These are phyloP conservation scores for Leguminivora glycinivorella DNA, from an alignment of 1,140 invertebrate species.

Conservation along the genomic window DNA sequence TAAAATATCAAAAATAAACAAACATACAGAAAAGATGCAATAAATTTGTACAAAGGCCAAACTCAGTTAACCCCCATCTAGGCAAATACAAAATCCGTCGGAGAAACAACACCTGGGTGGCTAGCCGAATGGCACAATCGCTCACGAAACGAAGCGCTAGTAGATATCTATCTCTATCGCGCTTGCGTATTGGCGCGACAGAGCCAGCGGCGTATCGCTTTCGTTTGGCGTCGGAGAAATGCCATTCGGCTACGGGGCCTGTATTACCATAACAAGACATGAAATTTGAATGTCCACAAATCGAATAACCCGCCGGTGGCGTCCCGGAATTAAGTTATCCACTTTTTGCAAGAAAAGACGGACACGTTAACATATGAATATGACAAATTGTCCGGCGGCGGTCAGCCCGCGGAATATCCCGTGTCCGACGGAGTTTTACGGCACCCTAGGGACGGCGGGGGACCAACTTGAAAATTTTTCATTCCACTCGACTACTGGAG, in stretches of 20 bases:
- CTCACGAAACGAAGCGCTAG: too few relatives aligned
- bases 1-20: too few relatives aligned
- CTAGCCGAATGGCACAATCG: too few relatives aligned
- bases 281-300: constrained; percentile 77
- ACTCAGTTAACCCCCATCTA: constrained; percentile 33
- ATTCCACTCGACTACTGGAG: constrained; percentile 63
- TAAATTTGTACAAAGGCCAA: constrained; percentile 5
- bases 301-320: constrained; percentile 62
- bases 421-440: constrained; percentile 68
- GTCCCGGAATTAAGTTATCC: constrained; percentile 72
- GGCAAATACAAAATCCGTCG: constrained; percentile 48
- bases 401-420: constrained; percentile 58
- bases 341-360: constrained; percentile 78
- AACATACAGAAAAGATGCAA: constrained; percentile 2
- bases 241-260: too few relatives aligned
- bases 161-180: too few relatives aligned
- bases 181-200: too few relatives aligned
- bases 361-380: constrained; percentile 78
- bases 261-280: constrained; percentile 77
- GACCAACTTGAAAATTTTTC: constrained; percentile 76
- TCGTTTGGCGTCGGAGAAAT: too few relatives aligned
- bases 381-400: constrained; percentile 74
- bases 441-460: constrained; percentile 62
- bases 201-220: too few relatives aligned
- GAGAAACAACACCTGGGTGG: too few relatives aligned